phyloP scores from a whole-genome alignment of 2,797 vertebrate species.

The Esox lucius region DNA sequence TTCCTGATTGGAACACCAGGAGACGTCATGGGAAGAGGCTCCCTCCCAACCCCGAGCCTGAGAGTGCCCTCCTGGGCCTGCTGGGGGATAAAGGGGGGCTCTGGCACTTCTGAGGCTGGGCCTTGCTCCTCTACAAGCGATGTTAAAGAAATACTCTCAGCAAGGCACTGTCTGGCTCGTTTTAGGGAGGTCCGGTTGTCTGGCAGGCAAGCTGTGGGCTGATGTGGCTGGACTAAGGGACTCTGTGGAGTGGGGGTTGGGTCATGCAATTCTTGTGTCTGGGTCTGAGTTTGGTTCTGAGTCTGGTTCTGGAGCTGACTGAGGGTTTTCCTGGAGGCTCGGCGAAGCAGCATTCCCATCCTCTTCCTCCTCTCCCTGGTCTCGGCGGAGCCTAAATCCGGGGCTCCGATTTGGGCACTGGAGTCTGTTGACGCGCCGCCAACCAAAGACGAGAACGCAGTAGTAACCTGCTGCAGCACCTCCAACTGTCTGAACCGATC shows the following conservation, averaged over 20 bases:
- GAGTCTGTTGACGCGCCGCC: slow-evolving; percentile 15
- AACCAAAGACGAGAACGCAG: slow-evolving; percentile 76
- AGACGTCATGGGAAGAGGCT: slow-evolving; percentile 33
- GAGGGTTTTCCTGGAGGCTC: slow-evolving; percentile 65
- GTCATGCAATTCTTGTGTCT: slow-evolving; percentile 10
- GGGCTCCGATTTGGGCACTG: slow-evolving; percentile 3
- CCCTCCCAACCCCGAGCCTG: slow-evolving; percentile 24
- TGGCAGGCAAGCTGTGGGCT: background rate
- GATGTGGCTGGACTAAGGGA: slow-evolving; percentile 8
- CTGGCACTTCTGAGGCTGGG: slow-evolving; percentile 18
- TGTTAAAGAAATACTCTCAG: slow-evolving; percentile 25
- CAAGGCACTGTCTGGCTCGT: slow-evolving; percentile 12
- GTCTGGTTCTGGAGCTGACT: slow-evolving; percentile 25
- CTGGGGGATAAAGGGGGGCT: background rate
- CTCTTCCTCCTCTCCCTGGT: slow-evolving; percentile 57
- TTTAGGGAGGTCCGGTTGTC: slow-evolving; percentile 42
- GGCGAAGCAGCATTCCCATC: slow-evolving; percentile 69
- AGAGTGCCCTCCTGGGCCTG: slow-evolving; percentile 19
- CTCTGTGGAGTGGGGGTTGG: background rate
- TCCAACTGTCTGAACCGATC: slow-evolving; percentile 81
- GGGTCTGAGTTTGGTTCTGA: background rate
- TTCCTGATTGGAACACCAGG: slow-evolving; percentile 43
- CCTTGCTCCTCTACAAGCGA: slow-evolving; percentile 53
- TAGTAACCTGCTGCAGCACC: slow-evolving; percentile 79
- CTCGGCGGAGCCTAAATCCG: slow-evolving; percentile 21